Base-by-base conservation (phyloP, 1,140 invertebrate genomes). In the Drosophila baimaii region DNA sequence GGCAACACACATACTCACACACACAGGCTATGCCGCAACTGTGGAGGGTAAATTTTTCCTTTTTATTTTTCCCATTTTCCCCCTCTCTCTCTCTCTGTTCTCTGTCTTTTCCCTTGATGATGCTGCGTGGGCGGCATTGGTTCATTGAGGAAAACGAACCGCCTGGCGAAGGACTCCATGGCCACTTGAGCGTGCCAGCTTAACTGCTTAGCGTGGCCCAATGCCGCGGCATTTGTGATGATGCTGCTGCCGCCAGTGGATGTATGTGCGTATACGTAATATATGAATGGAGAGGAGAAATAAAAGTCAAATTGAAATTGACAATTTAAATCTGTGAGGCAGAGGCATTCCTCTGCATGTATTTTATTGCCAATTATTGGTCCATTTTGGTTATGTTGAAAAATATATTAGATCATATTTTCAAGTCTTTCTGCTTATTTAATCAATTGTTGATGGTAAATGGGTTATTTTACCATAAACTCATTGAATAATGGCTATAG, bases 121-220 rank as follows among this genome's bases (percentile, higher is more conserved):
- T 21, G 37, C 12, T 58, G 31, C 39, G 62, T 74, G 77, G 46
- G 70, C 29, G 57, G 55, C 51, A 68, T 88, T 58, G 49, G 70
- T 72, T 89, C 84, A 88, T 88, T 88, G 84, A 88, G 84, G 63
- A 89, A 88, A 89, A 77, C 84, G 80, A 81, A 64, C 54, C 61
- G 65, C 69, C 29, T 61, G 72, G 57, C 64, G 65, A 86, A 78
- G 81, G 81, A 86, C 72, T 81, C 57, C 64, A 55, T 58, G 69
- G 79, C 56, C 76, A 79, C 75, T 86, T 77, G 70, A 88, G 71
- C 71, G 65, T 65, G 66, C 41, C 79, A 79, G 82, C 76, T 83
- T 79, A 84, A 80, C 62, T 64, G 81, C 72, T 83, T 77, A 84
- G 65, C 52, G 17, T 43, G 44, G 52, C 35, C 44, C 58, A 52